phyloP scores from a whole-genome alignment of 2,797 vertebrate species.

The Eupleurogrammus muticus region DNA sequence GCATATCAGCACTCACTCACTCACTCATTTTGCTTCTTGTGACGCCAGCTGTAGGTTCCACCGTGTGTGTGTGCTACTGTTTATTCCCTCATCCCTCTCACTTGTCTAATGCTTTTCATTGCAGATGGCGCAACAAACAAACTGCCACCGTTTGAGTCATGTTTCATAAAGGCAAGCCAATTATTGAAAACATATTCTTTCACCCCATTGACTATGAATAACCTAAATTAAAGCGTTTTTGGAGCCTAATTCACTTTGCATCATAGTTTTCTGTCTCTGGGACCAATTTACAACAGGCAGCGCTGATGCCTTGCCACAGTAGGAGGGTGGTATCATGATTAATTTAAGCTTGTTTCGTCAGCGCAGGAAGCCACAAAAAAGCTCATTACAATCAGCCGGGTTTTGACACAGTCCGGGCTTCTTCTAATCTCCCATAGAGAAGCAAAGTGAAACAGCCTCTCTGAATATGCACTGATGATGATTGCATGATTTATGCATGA shows the following conservation, averaged over 20 bases:
- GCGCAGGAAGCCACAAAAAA: constrained; percentile 81
- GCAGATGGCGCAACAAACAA: constrained; percentile 79
- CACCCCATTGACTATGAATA: constrained; percentile 76
- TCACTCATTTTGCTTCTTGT: constrained; percentile 50
- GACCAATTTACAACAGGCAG: constrained; percentile 78
- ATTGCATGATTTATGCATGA: constrained; percentile 89
- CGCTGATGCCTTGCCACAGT: constrained; percentile 72
- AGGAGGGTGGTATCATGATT: constrained; percentile 81
- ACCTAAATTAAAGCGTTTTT: constrained; percentile 81
- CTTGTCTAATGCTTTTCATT: constrained; percentile 71
- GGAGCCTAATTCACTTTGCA: constrained; percentile 66
- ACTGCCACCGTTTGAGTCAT: constrained; percentile 73
- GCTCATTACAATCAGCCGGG: constrained; percentile 86
- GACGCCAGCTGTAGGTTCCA: constrained; percentile 62
- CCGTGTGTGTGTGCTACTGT: constrained; percentile 49
- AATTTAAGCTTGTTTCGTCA: constrained; percentile 85
- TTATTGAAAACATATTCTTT: constrained; percentile 78
- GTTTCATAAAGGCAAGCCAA: constrained; percentile 73
- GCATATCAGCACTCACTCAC: constrained; percentile 30
- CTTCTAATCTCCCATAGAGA: constrained; percentile 78
- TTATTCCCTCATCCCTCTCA: constrained; percentile 63
- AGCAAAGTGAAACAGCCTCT: constrained; percentile 64
- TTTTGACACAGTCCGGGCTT: constrained; percentile 79
- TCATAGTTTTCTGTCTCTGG: constrained; percentile 65
- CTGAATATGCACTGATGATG: constrained; percentile 84